Percentiles rank a stretch among this genome's conserved stretches.
phyloP scores from a whole-genome alignment of 1,140 invertebrate species.

The Ctenoplectra terminalis region DNA sequence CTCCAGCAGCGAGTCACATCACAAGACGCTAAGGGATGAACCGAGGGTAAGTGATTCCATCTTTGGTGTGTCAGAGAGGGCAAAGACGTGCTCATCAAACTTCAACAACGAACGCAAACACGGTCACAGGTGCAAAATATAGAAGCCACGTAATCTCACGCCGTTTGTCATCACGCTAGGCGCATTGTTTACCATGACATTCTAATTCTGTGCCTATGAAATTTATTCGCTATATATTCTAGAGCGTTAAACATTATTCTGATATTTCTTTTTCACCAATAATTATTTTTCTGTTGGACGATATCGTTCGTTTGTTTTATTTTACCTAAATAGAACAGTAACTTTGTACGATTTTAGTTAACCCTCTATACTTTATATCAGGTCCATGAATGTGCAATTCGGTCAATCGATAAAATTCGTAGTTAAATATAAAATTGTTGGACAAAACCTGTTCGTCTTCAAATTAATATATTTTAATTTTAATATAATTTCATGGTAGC shows the following conservation, averaged over 20 bases:
- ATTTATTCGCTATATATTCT: not conserved
- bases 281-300: not conserved
- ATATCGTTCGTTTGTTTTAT: not conserved
- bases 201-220: constrained; percentile 24
- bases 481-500: no score
- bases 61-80: not conserved
- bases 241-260: constrained; percentile 5
- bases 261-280: not conserved
- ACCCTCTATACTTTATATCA: no score
- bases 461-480: no score
- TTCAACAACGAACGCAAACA: not conserved
- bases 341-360: no score
- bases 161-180: constrained; percentile 1
- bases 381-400: no score
- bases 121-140: constrained; percentile 20
- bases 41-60: constrained; percentile 86
- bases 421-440: no score
- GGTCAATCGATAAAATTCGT: no score
- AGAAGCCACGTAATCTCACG: constrained; percentile 28
- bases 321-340: no score
- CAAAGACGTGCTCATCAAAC: constrained; percentile 16
- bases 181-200: constrained; percentile 26
- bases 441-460: no score
- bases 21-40: constrained; percentile 88
- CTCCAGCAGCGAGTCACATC: constrained; percentile 88